These are phyloP conservation scores for Amphiprion ocellaris DNA, from an alignment of 2,113 vertebrate genomes.

Conservation along the genomic window DNA sequence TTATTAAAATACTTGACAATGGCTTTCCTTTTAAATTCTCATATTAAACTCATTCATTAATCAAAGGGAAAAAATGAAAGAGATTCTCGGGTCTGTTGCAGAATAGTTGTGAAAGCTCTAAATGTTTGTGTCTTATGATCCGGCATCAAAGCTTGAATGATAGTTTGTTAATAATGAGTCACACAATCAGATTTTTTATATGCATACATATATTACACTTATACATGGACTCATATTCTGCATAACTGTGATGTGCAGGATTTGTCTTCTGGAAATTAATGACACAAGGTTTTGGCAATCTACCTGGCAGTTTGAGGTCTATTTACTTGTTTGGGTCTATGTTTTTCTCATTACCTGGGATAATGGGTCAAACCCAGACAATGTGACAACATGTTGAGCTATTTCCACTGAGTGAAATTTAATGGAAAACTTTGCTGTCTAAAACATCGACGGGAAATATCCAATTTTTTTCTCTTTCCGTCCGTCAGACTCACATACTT, in stretches of 20 bases:
- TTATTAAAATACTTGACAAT: constrained; percentile 62
- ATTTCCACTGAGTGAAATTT: constrained; percentile 29
- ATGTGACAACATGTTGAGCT: background rate
- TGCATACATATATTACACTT: background rate
- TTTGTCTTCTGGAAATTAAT: constrained; percentile 5
- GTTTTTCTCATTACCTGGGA: constrained; percentile 32
- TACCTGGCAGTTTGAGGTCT: background rate
- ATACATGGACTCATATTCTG: background rate
- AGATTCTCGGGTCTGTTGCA: constrained; percentile 12
- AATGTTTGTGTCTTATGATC: constrained; percentile 21
- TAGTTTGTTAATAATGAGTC: constrained; percentile 23
- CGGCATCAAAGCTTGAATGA: constrained; percentile 43
- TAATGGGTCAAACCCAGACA: constrained; percentile 22
- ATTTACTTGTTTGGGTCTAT: constrained; percentile 33
- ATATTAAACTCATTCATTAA: constrained; percentile 38
- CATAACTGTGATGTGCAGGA: background rate
- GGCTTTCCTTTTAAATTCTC: constrained; percentile 43
- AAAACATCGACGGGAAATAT: constrained; percentile 16
- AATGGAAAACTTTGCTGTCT: constrained; percentile 20
- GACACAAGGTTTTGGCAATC: constrained; percentile 27
- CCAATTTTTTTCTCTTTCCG: background rate
- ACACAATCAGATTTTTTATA: constrained; percentile 1
- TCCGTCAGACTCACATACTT: constrained; percentile 8
- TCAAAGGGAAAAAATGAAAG: constrained; percentile 64
- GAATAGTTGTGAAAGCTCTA: background rate